Base-by-base conservation (phyloP, 2,797 vertebrate species). In the Cirrhinus molitorella region DNA sequence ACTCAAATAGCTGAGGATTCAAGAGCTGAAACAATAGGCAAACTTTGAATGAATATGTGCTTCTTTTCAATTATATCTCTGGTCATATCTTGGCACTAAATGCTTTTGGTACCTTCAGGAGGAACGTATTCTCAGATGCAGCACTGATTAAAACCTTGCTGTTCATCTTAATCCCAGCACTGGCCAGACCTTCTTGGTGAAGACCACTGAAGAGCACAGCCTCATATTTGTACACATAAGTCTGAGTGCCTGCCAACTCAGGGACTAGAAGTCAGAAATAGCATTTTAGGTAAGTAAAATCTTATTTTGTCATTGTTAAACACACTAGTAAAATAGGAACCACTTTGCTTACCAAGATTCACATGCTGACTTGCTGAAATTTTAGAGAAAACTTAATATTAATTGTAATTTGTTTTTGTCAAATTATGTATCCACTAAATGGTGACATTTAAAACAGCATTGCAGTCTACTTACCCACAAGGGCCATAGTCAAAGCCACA, bases 141-240 rank as follows among this genome's bases (percentile, higher is more conserved):
- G 91, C 89, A 90, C 91, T 91, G 85, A 97, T 94, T 85, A 93
- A 83, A 82, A 96, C 90, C 91, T 94, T 95, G 93, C 94, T 92
- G 79, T 49, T 91, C 78, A 96, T 84, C 93, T 95, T 95, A 8
- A 97, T 85, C 28, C 95, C 95, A 70, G 95, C 89, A 86, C 93
- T 94, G 79, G 93, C 92, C 86, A 96, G 90, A 87, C 92, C 95
- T 59, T 93, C 86, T 68, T 95, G 94, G 76, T 93, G 93, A 73
- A 96, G 87, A 76, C 95, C 94, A 0, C 92, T 92, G 85, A 94
- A 57, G 3, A 95, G 73, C 21, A 87, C 0, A 43, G 91, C 94
- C 76, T 95, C 93, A 93, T 96, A 96, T 25, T 93, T 92, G 91
- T 95, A 95, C 45, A 90, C 84, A 14, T 92, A 93, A 51, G 93